Evolutionary conservation across 1,140 invertebrate genomes (phyloP), one percentile per base, ranked within the genome.

Genomic region (Magallana gigas): DNA sequence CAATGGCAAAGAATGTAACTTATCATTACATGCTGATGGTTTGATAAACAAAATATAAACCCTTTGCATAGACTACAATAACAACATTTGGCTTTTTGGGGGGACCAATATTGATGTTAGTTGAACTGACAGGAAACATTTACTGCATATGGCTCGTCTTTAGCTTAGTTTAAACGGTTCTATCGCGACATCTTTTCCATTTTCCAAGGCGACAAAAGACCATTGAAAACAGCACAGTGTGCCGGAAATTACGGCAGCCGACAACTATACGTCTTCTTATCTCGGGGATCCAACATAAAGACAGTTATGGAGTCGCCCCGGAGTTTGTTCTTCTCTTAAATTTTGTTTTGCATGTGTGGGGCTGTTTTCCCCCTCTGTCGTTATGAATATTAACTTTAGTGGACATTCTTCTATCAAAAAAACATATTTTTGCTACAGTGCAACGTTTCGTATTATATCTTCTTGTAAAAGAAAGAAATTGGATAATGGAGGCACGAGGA

Each of bases 181-280:
- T 29, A 29, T 76, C 7, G 8, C 23, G 23, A 76, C 23, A 76
- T 36, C 68, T 23, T 11, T 2, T 6, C 4, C 23, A 29, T 62
- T n/a, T 7, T 76, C 8, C 36, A 9, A 9, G 12, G 18, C 18
- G 29, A 36, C 23, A 76, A 76, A 29, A 76, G 68, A 8, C 23
- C 68, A 76, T 76, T 48, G 36, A 76, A 76, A 11, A 29, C 68
- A 12, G 8, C 68, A 76, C 36, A 29, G 23, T 12, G 68, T 12
- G 68, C 7, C 68, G 68, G 68, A 76, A 76, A 76, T 76, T 76
- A 76, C 68, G 36, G 68, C 68, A 76, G 36, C 18, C 23, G 68
- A 23, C 68, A 29, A 29, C 36, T 29, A 76, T 29, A 76, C 68
- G 36, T 64, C 16, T 16, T n/a, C 18, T 16, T 29, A 12, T 4